Percentiles rank a stretch among this genome's conserved stretches.
phyloP scores from a whole-genome alignment of 2,113 vertebrate genomes.

The Heteronetta atricapilla region DNA sequence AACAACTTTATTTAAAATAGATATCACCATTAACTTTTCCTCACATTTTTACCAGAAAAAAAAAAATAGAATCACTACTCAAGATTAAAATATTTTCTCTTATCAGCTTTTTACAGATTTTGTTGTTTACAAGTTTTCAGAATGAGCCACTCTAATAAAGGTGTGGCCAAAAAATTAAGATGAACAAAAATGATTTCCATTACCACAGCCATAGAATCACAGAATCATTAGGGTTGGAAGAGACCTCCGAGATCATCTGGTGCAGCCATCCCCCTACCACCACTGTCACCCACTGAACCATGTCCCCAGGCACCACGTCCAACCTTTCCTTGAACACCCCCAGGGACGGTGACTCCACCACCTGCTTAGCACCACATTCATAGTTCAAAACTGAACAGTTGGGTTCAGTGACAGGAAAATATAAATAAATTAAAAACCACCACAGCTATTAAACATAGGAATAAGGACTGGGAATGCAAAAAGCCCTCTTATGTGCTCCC shows the following conservation, averaged over 20 bases:
- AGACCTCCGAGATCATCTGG: too few relatives aligned
- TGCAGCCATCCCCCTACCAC: too few relatives aligned
- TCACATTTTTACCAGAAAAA: neutral
- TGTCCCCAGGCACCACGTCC: too few relatives aligned
- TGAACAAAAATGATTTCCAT: neutral
- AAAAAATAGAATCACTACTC: neutral
- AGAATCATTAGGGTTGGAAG: too few relatives aligned
- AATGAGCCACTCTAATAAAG: neutral
- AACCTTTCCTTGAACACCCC: too few relatives aligned
- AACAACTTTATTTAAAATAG: neutral
- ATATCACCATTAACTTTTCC: neutral
- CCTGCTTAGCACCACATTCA: too few relatives aligned
- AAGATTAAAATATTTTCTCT: neutral
- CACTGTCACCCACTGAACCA: too few relatives aligned
- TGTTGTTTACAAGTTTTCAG: neutral
- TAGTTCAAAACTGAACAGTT: neutral
- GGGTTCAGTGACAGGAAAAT: neutral
- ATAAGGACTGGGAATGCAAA: neutral
- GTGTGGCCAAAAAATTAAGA: neutral
- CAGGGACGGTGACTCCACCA: too few relatives aligned
- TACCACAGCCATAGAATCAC: neutral
- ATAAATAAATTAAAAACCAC: neutral
- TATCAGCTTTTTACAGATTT: neutral
- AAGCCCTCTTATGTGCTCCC: neutral
- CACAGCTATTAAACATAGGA: neutral